A percentile compares a stretch with the other conserved stretches of the same genome.
phyloP scores from a whole-genome alignment of 2,797 vertebrate species.

The Micromesistius poutassou region DNA sequence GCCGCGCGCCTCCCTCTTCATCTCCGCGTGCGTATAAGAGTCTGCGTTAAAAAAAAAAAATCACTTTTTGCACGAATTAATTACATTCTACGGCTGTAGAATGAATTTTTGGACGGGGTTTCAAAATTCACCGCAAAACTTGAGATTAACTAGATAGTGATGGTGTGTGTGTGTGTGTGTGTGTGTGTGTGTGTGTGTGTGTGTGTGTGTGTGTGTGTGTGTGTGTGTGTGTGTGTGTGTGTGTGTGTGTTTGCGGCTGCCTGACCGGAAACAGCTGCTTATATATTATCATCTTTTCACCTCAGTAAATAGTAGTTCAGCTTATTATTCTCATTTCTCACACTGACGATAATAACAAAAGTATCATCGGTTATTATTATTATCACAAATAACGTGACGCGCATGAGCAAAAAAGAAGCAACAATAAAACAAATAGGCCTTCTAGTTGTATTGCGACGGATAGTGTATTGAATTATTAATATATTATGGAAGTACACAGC shows the following conservation, averaged over 20 bases:
- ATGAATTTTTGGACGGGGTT: not conserved
- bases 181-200: slow-evolving; percentile 18
- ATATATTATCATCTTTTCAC: not conserved
- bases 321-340: not conserved
- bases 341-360: not conserved
- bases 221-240: not conserved
- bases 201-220: slow-evolving; percentile 15
- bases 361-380: not conserved
- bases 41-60: not conserved
- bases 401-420: not conserved
- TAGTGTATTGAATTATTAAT: too few species aligned
- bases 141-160: not conserved
- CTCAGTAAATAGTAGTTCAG: not conserved
- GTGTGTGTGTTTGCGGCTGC: not conserved
- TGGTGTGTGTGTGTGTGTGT: not conserved
- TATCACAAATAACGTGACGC: not conserved
- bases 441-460: too few species aligned
- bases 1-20: too few species aligned
- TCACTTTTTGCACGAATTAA: not conserved
- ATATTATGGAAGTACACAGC: too few species aligned
- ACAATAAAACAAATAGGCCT: not conserved
- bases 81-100: not conserved
- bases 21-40: not conserved
- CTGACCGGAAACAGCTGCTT: not conserved
- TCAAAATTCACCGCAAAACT: not conserved